These are phyloP conservation scores for Hypomesus transpacificus DNA, from an alignment of 2,113 vertebrate genomes.

Conservation along the genomic window DNA sequence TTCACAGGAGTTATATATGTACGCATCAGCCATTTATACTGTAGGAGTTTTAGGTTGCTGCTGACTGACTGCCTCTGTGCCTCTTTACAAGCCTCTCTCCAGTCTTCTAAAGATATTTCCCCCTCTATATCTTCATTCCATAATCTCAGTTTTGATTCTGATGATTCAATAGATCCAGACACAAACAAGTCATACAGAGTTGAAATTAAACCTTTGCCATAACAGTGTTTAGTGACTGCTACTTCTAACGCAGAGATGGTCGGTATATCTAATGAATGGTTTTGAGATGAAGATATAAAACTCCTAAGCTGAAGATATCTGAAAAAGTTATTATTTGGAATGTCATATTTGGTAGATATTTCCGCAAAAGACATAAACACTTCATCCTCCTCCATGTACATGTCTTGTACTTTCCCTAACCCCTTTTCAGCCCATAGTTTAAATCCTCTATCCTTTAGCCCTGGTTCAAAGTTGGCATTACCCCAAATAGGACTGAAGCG, in stretches of 20 bases:
- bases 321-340: neutral
- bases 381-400: too few relatives aligned
- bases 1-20: constrained; percentile 11
- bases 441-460: neutral
- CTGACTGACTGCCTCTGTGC: neutral
- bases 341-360: too few relatives aligned
- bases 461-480: neutral
- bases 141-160: too few relatives aligned
- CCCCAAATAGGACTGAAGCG: neutral
- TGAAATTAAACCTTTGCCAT: too few relatives aligned
- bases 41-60: neutral
- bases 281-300: neutral
- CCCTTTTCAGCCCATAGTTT: too few relatives aligned
- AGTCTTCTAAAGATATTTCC: constrained; percentile 12
- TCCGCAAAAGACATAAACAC: too few relatives aligned
- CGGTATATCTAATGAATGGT: neutral
- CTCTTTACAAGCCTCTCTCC: neutral
- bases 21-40: constrained; percentile 16
- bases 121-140: neutral
- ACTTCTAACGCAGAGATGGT: neutral
- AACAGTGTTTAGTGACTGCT: neutral
- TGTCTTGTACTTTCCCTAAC: too few relatives aligned
- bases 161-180: too few relatives aligned
- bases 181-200: too few relatives aligned
- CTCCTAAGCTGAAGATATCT: neutral